phyloP scores from a whole-genome alignment of 2,888 invertebrate species.

The Parnassius mnemosyne region DNA sequence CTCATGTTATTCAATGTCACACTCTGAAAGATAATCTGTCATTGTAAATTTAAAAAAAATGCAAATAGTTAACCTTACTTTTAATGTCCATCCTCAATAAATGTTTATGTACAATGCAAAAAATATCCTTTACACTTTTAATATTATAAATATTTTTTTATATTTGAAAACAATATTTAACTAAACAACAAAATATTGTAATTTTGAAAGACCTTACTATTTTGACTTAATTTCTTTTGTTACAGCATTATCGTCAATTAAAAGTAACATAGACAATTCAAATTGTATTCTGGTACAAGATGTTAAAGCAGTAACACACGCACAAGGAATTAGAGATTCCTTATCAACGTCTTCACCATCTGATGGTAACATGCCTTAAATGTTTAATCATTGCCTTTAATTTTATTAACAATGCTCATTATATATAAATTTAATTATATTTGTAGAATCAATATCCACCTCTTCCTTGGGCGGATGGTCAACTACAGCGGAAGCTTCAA shows the following conservation, averaged over 20 bases:
- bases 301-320: conserved; percentile 92
- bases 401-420: background rate
- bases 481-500: conserved; percentile 76
- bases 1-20: conserved; percentile 48
- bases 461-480: conserved; percentile 74
- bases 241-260: conserved; percentile 94
- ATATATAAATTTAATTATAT: conserved; percentile 24
- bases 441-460: conserved; percentile 84
- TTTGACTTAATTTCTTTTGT: conserved; percentile 47
- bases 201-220: background rate
- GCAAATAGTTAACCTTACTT: background rate
- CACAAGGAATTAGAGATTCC: conserved; percentile 90
- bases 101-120: too few species aligned
- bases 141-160: too few species aligned
- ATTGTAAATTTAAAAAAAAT: conserved; percentile 47
- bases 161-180: too few species aligned
- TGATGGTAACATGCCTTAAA: conserved; percentile 56
- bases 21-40: conserved; percentile 57
- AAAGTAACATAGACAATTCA: conserved; percentile 91
- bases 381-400: background rate
- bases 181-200: too few species aligned
- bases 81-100: too few species aligned
- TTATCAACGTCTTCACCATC: conserved; percentile 75
- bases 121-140: too few species aligned
- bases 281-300: conserved; percentile 95